Evolutionary conservation across 64 coral and sea anemone species (phyloP).

Genomic region (Porites australiensis): DNA sequence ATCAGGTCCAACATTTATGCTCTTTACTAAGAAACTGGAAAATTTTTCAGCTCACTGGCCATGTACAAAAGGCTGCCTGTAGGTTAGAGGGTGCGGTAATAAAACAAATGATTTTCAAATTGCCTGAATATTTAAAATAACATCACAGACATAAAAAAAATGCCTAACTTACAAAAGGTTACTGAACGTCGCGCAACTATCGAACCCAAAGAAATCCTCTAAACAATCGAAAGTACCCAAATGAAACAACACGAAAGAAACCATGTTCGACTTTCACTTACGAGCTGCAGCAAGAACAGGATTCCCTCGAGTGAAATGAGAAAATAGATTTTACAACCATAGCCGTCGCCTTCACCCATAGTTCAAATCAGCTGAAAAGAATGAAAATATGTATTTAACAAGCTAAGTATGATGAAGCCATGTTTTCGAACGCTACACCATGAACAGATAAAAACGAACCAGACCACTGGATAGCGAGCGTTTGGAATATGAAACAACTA

Average conservation of each 20-base stretch:
- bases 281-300: conserved; percentile 58
- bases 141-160: background rate
- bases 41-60: conserved; percentile 1
- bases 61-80: background rate
- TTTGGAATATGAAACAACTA: background rate
- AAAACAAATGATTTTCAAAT: conserved; percentile 19
- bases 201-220: background rate
- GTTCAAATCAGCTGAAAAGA: conserved; percentile 1
- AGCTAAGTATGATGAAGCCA: background rate
- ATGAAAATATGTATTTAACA: background rate
- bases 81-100: conserved; percentile 20
- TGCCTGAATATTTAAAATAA: conserved; percentile 36
- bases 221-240: background rate
- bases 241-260: no score
- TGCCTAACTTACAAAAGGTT: background rate
- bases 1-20: no score
- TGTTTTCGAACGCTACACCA: background rate
- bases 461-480: background rate
- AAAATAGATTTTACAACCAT: conserved; percentile 66
- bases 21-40: no score
- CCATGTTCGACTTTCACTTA: conserved; percentile 23
- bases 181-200: background rate
- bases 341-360: conserved; percentile 63
- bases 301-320: conserved; percentile 71
- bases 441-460: background rate